Evolutionary conservation across 2,888 invertebrate species (phyloP).

Genomic region (Eudemis profundana): DNA sequence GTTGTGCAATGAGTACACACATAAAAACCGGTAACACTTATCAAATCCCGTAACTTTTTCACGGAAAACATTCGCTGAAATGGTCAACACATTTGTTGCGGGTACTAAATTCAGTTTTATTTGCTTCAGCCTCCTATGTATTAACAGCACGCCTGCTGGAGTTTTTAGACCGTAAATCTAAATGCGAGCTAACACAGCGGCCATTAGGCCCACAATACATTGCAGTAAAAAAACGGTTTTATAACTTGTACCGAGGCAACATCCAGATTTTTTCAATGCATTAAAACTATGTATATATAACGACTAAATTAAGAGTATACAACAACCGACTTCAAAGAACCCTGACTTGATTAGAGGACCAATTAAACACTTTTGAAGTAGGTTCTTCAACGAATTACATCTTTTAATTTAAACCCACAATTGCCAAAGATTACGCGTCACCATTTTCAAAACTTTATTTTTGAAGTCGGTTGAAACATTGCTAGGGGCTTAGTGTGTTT

Average conservation of each 20-base stretch:
- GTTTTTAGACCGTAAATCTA: slow-evolving; percentile 28
- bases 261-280: neutral
- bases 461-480: neutral
- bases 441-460: too few relatives aligned
- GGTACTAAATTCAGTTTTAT: slow-evolving; percentile 34
- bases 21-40: slow-evolving; percentile 3
- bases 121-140: slow-evolving; percentile 20
- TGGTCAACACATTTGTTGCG: slow-evolving; percentile 36
- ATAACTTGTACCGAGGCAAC: neutral
- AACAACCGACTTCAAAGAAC: too few relatives aligned
- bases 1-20: neutral
- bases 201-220: slow-evolving; percentile 31
- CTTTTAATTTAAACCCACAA: too few relatives aligned
- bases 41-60: slow-evolving; percentile 10
- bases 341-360: too few relatives aligned
- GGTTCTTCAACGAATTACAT: too few relatives aligned
- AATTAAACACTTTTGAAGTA: too few relatives aligned
- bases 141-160: slow-evolving; percentile 24
- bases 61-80: slow-evolving; percentile 24
- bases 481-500: neutral
- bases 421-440: too few relatives aligned
- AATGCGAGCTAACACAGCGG: slow-evolving; percentile 13
- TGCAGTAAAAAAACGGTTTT: slow-evolving; percentile 13
- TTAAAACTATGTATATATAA: too few relatives aligned
- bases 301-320: too few relatives aligned